Evolutionary conservation across 1,140 invertebrate species (phyloP).

Genomic region (Drosophila carrolli): DNA sequence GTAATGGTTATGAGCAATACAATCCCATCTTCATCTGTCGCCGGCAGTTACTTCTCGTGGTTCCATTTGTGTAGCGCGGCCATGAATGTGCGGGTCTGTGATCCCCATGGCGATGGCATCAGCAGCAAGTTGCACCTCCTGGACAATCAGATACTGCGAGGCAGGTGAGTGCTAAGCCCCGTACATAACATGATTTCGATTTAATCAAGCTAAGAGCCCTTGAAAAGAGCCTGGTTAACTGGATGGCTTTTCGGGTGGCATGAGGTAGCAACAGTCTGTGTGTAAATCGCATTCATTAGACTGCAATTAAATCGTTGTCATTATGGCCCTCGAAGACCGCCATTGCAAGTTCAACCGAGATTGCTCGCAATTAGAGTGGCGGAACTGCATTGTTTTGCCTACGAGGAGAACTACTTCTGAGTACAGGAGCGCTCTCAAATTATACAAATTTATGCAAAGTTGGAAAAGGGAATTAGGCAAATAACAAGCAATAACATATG

Average conservation of each 20-base stretch:
- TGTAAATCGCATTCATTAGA: constrained; percentile 38
- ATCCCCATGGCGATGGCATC: constrained; percentile 88
- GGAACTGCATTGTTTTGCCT: constrained; percentile 7
- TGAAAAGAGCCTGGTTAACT: not conserved
- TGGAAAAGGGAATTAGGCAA: too few species aligned
- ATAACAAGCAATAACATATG: too few species aligned
- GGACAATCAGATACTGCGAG: constrained; percentile 86
- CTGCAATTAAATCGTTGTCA: constrained; percentile 53
- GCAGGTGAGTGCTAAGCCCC: constrained; percentile 81
- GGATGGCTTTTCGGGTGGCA: not conserved
- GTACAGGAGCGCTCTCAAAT: constrained; percentile 1
- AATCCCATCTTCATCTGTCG: constrained; percentile 14
- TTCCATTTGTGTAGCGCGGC: constrained; percentile 88
- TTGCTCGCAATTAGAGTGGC: constrained; percentile 13
- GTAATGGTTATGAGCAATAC: constrained; percentile 16
- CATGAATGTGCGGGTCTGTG: constrained; percentile 86
- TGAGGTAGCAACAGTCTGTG: constrained; percentile 1
- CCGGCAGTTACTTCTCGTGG: constrained; percentile 87
- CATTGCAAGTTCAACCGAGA: constrained; percentile 1
- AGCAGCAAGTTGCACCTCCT: constrained; percentile 87
- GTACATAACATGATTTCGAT: constrained; percentile 2
- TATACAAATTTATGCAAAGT: too few species aligned
- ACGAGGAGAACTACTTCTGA: not conserved
- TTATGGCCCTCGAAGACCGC: constrained; percentile 32
- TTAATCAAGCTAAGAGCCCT: constrained; percentile 37